phyloP scores from a whole-genome alignment of 2,888 invertebrate genomes.

The Clistopyga incitator region DNA sequence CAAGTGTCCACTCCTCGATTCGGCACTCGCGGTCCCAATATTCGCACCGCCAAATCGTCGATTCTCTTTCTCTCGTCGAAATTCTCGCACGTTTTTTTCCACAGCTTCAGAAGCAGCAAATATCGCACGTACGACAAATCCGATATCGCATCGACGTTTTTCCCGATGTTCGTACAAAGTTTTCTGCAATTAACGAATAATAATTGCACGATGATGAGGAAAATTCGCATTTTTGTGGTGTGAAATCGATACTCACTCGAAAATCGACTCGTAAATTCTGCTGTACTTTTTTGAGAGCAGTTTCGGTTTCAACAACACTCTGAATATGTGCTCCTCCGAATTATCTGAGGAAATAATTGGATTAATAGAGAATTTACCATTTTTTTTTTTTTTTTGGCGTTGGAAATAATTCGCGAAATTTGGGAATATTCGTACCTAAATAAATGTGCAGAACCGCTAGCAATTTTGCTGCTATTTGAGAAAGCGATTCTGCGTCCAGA shows the following conservation, averaged over 20 bases:
- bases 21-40: constrained; percentile 75
- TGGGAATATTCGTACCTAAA: constrained; percentile 72
- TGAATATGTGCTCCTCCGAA: constrained; percentile 80
- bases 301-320: constrained; percentile 77
- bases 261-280: constrained; percentile 77
- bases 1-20: constrained; percentile 70
- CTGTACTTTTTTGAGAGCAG: constrained; percentile 73
- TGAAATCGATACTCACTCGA: constrained; percentile 77
- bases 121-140: constrained; percentile 77
- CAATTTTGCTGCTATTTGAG: constrained; percentile 74
- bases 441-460: constrained; percentile 78
- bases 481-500: constrained; percentile 63
- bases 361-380: neutral
- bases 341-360: constrained; percentile 72
- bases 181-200: neutral
- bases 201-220: no score
- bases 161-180: constrained; percentile 69
- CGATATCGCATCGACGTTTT: constrained; percentile 67
- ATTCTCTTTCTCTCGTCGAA: constrained; percentile 74
- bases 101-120: constrained; percentile 78
- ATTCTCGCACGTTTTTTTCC: constrained; percentile 76
- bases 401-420: neutral
- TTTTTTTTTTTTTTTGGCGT: neutral
- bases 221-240: no score
- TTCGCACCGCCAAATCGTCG: constrained; percentile 73